Evolutionary conservation across 2,113 vertebrate species (phyloP), one percentile per base, ranked within the genome.

Genomic region (Aplodontia rufa): DNA sequence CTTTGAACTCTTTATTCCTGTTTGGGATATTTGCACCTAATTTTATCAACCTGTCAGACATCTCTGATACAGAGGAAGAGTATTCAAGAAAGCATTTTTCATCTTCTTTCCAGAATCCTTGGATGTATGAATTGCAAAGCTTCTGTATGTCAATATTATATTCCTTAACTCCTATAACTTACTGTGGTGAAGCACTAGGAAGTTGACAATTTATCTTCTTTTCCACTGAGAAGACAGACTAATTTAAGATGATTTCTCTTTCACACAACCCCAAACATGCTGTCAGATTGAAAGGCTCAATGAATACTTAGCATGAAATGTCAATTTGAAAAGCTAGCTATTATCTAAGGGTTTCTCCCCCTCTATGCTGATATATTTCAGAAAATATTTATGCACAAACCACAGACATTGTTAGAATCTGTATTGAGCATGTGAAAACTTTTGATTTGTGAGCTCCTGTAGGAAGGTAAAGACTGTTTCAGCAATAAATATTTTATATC

Each of bases 161-260:
- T 86, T 86, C 91, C 68, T 91, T 89, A 83, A 62, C 78, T 86
- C 89, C 74, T 91, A 24, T 75, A 90, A 91, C 51, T 92, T 83
- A 86, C 35, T 42, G 16, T 55, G 37, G 4, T 68, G 49, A 93
- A 24, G 64, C 58, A 89, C 37, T 64, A 75, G 26, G 58, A 85
- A 91, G 74, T 14, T 94, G 79, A 85, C 88, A 94, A 60, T 95
- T 91, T 95, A 37, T 84, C 95, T 95, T 96, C 62, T 94, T 80
- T 95, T 91, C 64, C 84, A 94, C 66, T 79, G 62, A 96, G 58
- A 82, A 95, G 68, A 87, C 47, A 95, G 92, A 87, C 58, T 94
- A 90, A 96, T 94, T 97, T 96, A 96, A 94, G 90, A 92, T 87
- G 55, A 97, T 81, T 97, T 95, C 74, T 87, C 82, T 95, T 95